Base-by-base conservation (phyloP, 2,797 vertebrate species). In the Austrolebias charrua region DNA sequence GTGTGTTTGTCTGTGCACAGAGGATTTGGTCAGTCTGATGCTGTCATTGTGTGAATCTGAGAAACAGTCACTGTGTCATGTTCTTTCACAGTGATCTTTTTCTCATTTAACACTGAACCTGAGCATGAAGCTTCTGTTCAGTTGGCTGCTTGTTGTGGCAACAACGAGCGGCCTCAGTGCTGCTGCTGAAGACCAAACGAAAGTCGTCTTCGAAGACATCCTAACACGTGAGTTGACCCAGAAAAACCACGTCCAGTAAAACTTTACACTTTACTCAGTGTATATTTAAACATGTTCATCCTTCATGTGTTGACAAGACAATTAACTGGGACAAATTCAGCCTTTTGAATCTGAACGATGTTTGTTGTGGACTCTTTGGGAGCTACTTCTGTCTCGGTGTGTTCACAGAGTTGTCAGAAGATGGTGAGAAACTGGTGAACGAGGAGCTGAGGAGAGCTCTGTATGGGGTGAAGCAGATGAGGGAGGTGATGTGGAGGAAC, bases 381-480 rank as follows among this genome's bases (percentile, higher is more conserved):
- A 5, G 15, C 1, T 53, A 4, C 19, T 14, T 19, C 11, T 13
- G 1, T n/a, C 20, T 49, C 14, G 19, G 16, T 5, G 11, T 57
- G 35, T 76, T 79, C 74, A 78, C 81, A 98, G 96, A 90, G 71
- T 75, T 95, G 80, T 93, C 94, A 19, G 66, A 88, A 78, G 86
- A 90, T 63, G 95, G 93, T 0, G 93, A 95, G 84, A 90, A 86
- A 59, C 89, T 94, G 16, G 85, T 92, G 76, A 93, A 92, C 2
- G 91, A 94, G 83, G 95, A 95, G 59, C 87, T 97, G 84, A 94
- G 79, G 72, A 93, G 87, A 71, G 95, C 96, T 49, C 89, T 98
- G 78, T 90, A 90, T 8, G 96, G 95, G 38, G 89, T 96, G 69
- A 96, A 93, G 79, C 91, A 96, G 89, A 97, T 98, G 93, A 96